Conservation (phyloP, 2,113 vertebrate genomes). For the Heteronetta atricapilla region DNA sequence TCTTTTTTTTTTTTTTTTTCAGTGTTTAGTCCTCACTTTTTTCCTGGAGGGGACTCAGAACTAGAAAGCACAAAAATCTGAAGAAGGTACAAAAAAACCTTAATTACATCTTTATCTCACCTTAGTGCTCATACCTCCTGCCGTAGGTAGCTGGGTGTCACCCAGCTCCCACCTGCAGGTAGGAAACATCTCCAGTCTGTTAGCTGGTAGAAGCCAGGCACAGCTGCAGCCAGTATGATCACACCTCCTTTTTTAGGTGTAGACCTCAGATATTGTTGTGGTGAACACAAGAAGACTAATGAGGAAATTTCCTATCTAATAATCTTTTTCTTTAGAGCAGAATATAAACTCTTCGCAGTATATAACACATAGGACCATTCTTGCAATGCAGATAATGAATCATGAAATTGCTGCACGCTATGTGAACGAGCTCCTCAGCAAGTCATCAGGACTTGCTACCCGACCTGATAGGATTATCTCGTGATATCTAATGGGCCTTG, state of each 20-base stretch:
- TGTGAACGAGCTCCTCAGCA: not conserved
- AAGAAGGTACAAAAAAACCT: not conserved
- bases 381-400: not conserved
- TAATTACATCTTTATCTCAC: not conserved
- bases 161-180: not conserved
- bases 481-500: not conserved
- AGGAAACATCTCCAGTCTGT: not conserved
- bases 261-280: not conserved
- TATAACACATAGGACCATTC: not conserved
- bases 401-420: not conserved
- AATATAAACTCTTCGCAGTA: not conserved
- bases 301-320: not conserved
- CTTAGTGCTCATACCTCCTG: not conserved
- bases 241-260: not conserved
- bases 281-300: not conserved
- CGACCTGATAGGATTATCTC: not conserved
- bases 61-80: not conserved
- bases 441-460: not conserved
- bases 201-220: not conserved
- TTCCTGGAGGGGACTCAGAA: not conserved
- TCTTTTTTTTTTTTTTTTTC: not conserved
- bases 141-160: not conserved
- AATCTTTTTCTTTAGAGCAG: not conserved
- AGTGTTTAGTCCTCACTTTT: not conserved
- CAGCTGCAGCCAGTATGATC: not conserved